phyloP scores from a whole-genome alignment of 1,140 invertebrate species.

The Sesamia nonagrioides region DNA sequence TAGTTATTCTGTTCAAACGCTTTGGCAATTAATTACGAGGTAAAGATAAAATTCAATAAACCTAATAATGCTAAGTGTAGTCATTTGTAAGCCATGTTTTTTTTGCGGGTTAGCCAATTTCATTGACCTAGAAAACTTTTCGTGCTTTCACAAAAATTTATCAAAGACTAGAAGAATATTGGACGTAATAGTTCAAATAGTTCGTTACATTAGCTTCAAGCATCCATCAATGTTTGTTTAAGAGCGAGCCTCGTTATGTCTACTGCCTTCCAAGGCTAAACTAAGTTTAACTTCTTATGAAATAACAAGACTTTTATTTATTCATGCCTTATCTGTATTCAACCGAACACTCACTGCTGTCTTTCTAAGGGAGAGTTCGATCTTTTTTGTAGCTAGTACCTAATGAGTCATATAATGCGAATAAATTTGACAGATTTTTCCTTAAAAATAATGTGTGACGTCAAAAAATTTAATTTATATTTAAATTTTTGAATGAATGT shows the following conservation, averaged over 20 bases:
- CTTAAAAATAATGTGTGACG: too few species aligned
- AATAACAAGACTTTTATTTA: background rate
- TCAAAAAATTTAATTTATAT: too few species aligned
- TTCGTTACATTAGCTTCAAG: background rate
- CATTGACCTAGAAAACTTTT: background rate
- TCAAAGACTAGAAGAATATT: background rate
- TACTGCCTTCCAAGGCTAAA: background rate
- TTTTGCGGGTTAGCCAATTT: conserved; percentile 3
- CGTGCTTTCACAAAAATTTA: background rate
- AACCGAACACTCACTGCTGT: background rate
- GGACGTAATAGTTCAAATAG: too few species aligned
- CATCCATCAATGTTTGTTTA: too few species aligned
- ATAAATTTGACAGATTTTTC: too few species aligned
- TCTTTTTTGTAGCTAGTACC: too few species aligned
- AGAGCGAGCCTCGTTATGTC: background rate
- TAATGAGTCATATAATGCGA: too few species aligned
- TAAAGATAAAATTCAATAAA: background rate
- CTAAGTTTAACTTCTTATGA: background rate
- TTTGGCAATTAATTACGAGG: background rate
- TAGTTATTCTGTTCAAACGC: too few species aligned
- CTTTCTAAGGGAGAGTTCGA: too few species aligned
- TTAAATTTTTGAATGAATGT: too few species aligned
- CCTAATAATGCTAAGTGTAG: background rate
- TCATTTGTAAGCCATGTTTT: background rate
- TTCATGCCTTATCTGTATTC: background rate